These are phyloP conservation scores for Eidolon helvum DNA, from an alignment of 2,113 vertebrate genomes.

Conservation along the genomic window DNA sequence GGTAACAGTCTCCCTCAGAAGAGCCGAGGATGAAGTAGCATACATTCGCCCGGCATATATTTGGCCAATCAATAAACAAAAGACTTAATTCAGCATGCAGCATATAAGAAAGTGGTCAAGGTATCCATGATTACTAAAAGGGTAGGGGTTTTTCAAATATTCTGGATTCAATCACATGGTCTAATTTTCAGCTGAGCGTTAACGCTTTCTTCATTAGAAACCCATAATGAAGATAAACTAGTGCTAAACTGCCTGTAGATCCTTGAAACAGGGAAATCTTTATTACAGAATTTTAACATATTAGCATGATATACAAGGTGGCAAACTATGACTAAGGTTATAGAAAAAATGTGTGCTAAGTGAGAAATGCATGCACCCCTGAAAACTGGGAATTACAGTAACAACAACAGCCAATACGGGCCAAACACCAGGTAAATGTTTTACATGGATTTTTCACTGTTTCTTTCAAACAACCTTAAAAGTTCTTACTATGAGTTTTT, in stretches of 20 bases:
- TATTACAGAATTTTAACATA: conserved; percentile 31
- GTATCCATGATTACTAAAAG: conserved; percentile 46
- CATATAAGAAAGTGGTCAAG: conserved; percentile 55
- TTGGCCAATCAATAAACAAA: conserved; percentile 67
- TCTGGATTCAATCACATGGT: conserved; percentile 25
- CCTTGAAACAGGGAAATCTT: conserved; percentile 48
- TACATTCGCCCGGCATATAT: conserved; percentile 53
- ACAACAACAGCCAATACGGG: not conserved
- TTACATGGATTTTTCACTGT: not conserved
- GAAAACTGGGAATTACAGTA: not conserved
- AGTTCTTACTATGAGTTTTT: not conserved
- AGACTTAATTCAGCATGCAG: conserved; percentile 67
- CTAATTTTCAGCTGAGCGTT: conserved; percentile 52
- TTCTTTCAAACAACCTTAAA: not conserved
- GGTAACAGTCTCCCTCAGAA: conserved; percentile 50
- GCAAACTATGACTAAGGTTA: not conserved
- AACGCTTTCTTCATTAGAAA: conserved; percentile 62
- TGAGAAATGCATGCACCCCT: not conserved
- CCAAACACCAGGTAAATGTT: not conserved
- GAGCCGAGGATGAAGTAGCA: conserved; percentile 57
- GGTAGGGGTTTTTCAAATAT: conserved; percentile 10
- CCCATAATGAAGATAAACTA: conserved; percentile 39
- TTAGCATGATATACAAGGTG: not conserved
- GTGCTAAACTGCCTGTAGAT: conserved; percentile 36
- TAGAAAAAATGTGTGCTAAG: not conserved